These are phyloP conservation scores for Auanema freiburgensis DNA, from an alignment of 2,888 invertebrate species.

Conservation along the genomic window DNA sequence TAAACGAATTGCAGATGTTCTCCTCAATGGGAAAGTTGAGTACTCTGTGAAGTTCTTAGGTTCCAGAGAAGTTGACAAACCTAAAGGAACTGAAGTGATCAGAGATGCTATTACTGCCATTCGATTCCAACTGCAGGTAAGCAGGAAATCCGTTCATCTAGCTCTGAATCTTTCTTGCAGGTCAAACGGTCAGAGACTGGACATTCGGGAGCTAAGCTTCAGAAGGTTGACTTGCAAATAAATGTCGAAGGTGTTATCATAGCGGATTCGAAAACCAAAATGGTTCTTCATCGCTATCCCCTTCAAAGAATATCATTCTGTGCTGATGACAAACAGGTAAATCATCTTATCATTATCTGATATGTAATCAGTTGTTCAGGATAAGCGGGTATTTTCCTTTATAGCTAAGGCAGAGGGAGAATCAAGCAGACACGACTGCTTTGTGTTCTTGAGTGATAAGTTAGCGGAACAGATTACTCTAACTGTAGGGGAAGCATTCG, in stretches of 20 bases:
- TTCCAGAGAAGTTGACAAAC: slow-evolving; percentile 88
- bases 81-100: slow-evolving; percentile 95
- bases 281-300: slow-evolving; percentile 87
- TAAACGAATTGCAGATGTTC: slow-evolving; percentile 81
- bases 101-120: slow-evolving; percentile 94
- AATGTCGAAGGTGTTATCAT: slow-evolving; percentile 95
- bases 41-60: slow-evolving; percentile 98
- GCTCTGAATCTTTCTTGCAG: slow-evolving; percentile 54
- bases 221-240: slow-evolving; percentile 84
- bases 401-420: slow-evolving; percentile 77
- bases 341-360: neutral
- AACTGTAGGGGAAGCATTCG: slow-evolving; percentile 97
- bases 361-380: slow-evolving; percentile 64
- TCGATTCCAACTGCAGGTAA: slow-evolving; percentile 55
- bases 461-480: slow-evolving; percentile 94
- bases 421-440: slow-evolving; percentile 78
- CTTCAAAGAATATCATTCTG: slow-evolving; percentile 96
- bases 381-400: slow-evolving; percentile 93
- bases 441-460: slow-evolving; percentile 95
- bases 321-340: slow-evolving; percentile 85
- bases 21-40: slow-evolving; percentile 91
- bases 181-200: slow-evolving; percentile 80
- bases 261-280: slow-evolving; percentile 75
- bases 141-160: neutral
- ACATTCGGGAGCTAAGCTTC: slow-evolving; percentile 84